phyloP scores from a whole-genome alignment of 37 sponge, comb jelly and placozoan genomes.

The Mnemiopsis leidyi region DNA sequence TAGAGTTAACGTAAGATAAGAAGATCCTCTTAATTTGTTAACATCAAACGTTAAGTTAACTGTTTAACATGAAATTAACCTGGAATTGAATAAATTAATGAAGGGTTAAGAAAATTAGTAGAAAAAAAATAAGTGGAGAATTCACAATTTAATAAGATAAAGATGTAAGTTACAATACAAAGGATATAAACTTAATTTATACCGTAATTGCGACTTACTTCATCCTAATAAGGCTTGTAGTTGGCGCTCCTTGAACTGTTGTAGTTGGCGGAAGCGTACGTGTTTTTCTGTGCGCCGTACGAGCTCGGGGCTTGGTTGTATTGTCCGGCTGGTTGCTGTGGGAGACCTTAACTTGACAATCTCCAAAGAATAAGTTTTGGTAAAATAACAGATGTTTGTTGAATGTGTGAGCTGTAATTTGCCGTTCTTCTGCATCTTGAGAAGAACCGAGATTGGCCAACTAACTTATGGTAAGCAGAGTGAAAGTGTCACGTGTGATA shows the following conservation, averaged over 20 bases:
- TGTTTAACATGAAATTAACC: slow-evolving; percentile 27
- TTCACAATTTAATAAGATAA: neutral
- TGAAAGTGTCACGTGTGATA: neutral
- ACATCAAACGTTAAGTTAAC: slow-evolving; percentile 47
- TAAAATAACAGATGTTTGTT: too few species aligned
- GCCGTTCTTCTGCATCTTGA: too few species aligned
- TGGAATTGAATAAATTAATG: slow-evolving; percentile 3
- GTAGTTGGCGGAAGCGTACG: neutral
- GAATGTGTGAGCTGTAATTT: too few species aligned
- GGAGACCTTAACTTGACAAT: too few species aligned
- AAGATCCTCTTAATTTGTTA: neutral
- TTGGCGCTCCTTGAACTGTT: neutral
- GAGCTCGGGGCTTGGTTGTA: slow-evolving; percentile 27
- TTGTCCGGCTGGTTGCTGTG: slow-evolving; percentile 14
- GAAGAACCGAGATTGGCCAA: too few species aligned
- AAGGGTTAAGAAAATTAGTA: neutral
- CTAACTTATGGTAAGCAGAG: too few species aligned
- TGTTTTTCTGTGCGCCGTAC: slow-evolving; percentile 52
- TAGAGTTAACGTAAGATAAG: slow-evolving; percentile 17
- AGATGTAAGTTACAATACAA: too few species aligned
- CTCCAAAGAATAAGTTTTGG: too few species aligned
- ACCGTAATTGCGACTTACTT: too few species aligned
- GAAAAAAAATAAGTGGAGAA: too few species aligned
- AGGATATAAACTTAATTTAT: too few species aligned
- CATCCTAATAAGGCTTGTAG: slow-evolving; percentile 42